Evolutionary conservation across 2,797 vertebrate species (phyloP).

Genomic region (Amblyraja radiata): DNA sequence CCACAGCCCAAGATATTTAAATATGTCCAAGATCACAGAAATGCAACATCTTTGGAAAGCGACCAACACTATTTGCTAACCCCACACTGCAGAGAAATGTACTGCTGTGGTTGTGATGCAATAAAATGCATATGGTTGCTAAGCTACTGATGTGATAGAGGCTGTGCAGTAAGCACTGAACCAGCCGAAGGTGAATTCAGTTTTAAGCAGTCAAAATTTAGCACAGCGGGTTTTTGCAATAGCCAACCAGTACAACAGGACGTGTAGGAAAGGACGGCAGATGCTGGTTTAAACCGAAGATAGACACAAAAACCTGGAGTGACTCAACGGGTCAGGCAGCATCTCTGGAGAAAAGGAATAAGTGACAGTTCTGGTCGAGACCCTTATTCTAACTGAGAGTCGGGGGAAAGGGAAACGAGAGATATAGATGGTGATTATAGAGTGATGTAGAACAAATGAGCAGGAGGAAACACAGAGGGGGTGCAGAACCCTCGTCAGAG

Average conservation of each 20-base stretch:
- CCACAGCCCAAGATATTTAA: conserved; percentile 11
- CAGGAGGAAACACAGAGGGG: too few species aligned
- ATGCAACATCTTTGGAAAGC: neutral
- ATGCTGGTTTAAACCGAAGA: too few species aligned
- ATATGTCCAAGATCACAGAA: neutral
- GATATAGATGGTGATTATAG: too few species aligned
- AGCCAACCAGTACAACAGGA: neutral
- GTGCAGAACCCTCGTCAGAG: too few species aligned
- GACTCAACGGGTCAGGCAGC: too few species aligned
- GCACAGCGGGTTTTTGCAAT: neutral
- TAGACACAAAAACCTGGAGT: too few species aligned
- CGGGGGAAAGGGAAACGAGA: too few species aligned
- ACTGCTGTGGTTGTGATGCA: neutral
- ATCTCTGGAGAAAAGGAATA: too few species aligned
- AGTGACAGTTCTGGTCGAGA: too few species aligned
- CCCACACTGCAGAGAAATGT: neutral
- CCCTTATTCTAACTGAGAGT: too few species aligned
- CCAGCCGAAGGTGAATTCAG: neutral
- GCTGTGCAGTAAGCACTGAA: neutral
- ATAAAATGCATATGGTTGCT: neutral
- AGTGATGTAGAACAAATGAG: too few species aligned
- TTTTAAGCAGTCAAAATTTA: neutral
- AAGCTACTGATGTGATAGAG: conserved; percentile 3
- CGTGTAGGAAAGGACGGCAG: too few species aligned
- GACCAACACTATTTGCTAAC: neutral